These are phyloP conservation scores for Podiceps cristatus DNA, from an alignment of 2,113 vertebrate genomes.

Conservation along the genomic window DNA sequence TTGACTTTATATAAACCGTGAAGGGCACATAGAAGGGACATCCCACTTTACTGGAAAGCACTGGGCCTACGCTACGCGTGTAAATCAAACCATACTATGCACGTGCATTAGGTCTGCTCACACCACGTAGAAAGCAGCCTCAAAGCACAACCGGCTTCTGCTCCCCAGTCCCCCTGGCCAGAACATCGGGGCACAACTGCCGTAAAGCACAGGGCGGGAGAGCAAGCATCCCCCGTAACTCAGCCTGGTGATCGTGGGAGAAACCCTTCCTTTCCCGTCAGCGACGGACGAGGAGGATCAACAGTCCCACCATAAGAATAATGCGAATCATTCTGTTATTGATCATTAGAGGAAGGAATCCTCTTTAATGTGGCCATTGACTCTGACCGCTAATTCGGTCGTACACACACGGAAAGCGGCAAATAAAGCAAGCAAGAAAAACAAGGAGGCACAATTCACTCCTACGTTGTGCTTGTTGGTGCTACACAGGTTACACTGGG, in stretches of 20 bases:
- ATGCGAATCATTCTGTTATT: neutral
- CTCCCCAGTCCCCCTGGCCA: neutral
- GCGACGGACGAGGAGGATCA: neutral
- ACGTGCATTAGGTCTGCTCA: neutral
- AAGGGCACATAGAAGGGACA: neutral
- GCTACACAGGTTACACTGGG: conserved; percentile 32
- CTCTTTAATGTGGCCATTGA: neutral
- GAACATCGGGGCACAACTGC: neutral
- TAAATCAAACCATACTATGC: neutral
- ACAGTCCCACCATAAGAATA: neutral
- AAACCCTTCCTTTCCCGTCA: neutral
- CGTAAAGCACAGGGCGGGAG: neutral
- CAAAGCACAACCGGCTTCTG: neutral
- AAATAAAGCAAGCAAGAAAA: neutral
- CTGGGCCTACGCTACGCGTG: fast-evolving
- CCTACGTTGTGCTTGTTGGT: neutral
- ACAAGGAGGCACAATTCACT: neutral
- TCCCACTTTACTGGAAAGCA: neutral
- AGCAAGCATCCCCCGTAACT: neutral
- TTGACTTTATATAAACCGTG: neutral
- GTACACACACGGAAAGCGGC: neutral
- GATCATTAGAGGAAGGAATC: neutral
- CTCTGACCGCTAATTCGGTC: neutral
- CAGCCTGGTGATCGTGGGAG: neutral
- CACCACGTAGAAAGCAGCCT: fast-evolving